phyloP scores from a whole-genome alignment of 2,797 vertebrate species.

The Parambassis ranga region DNA sequence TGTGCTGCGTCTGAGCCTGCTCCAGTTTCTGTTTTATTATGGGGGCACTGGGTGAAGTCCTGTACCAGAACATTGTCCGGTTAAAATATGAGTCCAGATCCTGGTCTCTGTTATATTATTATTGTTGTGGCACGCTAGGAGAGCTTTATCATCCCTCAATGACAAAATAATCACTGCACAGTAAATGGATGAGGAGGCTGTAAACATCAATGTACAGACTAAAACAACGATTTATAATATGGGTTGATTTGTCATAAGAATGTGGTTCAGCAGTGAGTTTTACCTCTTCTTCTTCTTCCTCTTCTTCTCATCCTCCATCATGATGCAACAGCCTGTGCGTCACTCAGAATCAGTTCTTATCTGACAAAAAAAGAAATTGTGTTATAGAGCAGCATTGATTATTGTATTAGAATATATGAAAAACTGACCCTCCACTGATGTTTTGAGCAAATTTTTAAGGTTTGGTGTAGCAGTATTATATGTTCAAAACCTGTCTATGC shows the following conservation, averaged over 20 bases:
- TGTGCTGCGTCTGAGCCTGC: slow-evolving; percentile 1
- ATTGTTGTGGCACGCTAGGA: neutral
- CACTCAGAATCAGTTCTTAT: neutral
- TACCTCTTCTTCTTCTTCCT: too few species aligned
- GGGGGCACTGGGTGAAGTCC: slow-evolving; percentile 9
- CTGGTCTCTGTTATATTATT: neutral
- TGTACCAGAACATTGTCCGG: neutral
- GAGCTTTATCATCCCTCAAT: neutral
- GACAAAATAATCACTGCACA: neutral
- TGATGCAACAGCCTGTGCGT: neutral
- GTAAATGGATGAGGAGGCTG: neutral
- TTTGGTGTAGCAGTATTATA: too few species aligned
- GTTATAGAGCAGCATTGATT: neutral
- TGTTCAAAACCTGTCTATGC: too few species aligned
- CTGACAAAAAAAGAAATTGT: too few species aligned
- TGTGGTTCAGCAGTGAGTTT: too few species aligned
- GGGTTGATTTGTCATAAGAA: too few species aligned
- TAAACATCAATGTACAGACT: neutral
- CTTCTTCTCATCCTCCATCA: neutral
- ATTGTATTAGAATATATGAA: too few species aligned
- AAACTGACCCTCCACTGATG: too few species aligned
- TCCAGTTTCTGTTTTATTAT: slow-evolving; percentile 9
- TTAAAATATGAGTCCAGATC: neutral
- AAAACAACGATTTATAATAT: neutral
- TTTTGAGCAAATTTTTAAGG: too few species aligned